Evolutionary conservation across 1,140 invertebrate genomes (phyloP).

Genomic region (Rhyzopertha dominica): DNA sequence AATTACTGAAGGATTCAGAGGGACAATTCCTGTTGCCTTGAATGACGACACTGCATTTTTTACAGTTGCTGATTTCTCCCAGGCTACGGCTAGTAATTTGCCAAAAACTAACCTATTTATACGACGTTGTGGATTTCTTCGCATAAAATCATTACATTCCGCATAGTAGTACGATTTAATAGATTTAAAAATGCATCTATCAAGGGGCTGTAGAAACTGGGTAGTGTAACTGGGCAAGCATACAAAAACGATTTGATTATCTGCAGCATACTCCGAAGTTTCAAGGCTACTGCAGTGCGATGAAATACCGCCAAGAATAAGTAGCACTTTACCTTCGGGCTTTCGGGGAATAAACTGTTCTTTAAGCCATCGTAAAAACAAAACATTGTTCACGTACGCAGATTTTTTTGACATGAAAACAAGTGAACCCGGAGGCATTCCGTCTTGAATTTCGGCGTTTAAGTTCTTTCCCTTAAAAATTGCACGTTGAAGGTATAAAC

Average conservation of each 20-base stretch:
- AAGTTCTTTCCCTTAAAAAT: conserved; percentile 23
- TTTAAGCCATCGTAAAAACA: conserved; percentile 43
- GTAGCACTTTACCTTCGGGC: conserved; percentile 32
- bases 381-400: conserved; percentile 35
- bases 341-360: conserved; percentile 40
- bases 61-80: no score
- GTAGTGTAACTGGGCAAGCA: conserved; percentile 42
- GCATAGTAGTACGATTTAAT: conserved; percentile 19
- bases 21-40: no score
- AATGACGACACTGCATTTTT: no score
- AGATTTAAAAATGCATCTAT: conserved; percentile 32
- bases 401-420: conserved; percentile 38
- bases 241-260: conserved; percentile 42
- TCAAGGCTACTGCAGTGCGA: conserved; percentile 35
- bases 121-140: conserved; percentile 16
- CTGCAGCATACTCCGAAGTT: conserved; percentile 34
- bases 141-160: conserved; percentile 25
- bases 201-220: conserved; percentile 40
- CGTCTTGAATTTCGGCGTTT: conserved; percentile 36
- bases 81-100: no score
- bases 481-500: conserved; percentile 33
- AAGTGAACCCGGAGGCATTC: conserved; percentile 32
- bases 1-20: no score
- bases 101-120: conserved; percentile 11
- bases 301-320: conserved; percentile 44